Evolutionary conservation across 2,113 vertebrate species (phyloP).

Genomic region (Labrus mixtus): DNA sequence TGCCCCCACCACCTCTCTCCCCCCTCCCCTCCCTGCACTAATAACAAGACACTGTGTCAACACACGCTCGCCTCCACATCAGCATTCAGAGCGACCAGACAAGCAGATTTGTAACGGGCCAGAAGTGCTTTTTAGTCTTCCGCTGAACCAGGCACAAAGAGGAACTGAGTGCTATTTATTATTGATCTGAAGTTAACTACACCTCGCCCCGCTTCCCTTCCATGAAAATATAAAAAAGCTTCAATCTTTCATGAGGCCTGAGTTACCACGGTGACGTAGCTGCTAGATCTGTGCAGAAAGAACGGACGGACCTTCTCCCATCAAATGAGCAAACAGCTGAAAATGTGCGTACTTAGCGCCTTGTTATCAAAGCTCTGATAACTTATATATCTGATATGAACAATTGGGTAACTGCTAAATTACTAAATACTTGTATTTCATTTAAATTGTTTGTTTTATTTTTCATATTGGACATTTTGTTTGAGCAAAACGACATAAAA

Average conservation of each 20-base stretch:
- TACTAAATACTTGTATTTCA: no score
- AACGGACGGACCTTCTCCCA: neutral
- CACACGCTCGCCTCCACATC: neutral
- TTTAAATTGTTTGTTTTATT: no score
- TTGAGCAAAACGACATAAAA: no score
- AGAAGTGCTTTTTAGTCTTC: constrained; percentile 42
- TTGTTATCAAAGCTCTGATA: no score
- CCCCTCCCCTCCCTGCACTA: neutral
- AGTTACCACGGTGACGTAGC: neutral
- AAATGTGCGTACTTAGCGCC: no score
- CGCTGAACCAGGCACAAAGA: constrained; percentile 8
- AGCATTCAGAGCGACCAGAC: constrained; percentile 3
- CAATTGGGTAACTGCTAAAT: no score
- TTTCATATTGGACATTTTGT: no score
- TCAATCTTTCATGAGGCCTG: constrained; percentile 48
- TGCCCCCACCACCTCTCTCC: no score
- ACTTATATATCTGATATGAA: no score
- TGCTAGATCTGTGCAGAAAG: neutral
- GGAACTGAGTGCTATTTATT: constrained; percentile 46
- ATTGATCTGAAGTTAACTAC: constrained; percentile 64
- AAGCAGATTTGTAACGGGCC: constrained; percentile 19
- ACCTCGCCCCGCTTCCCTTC: constrained; percentile 7
- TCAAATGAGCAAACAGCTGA: no score
- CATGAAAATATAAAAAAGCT: constrained; percentile 53
- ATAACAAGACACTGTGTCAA: neutral